A percentile compares a stretch with the other conserved stretches of the same genome.
These are phyloP conservation scores for Ptilonorhynchus violaceus DNA, from an alignment of 2,113 vertebrate species.

Conservation along the genomic window DNA sequence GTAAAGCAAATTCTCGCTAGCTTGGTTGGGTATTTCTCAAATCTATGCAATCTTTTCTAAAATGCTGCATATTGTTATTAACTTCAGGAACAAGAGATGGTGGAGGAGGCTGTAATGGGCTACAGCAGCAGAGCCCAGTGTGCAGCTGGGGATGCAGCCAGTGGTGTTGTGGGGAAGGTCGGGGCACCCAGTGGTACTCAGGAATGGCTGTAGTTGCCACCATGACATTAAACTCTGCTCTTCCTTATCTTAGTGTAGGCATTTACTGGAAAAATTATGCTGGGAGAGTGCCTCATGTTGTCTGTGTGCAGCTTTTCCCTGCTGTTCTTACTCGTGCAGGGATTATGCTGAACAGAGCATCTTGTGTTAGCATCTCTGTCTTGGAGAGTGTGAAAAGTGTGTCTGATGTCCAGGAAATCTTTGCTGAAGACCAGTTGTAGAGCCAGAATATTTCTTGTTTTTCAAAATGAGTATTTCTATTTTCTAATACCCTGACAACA, in stretches of 20 bases:
- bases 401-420: background rate
- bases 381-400: background rate
- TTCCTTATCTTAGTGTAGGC: background rate
- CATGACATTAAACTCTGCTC: accelerated
- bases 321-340: background rate
- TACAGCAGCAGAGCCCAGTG: background rate
- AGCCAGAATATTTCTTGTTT: background rate
- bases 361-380: background rate
- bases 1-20: background rate
- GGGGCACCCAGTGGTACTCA: accelerated
- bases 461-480: background rate
- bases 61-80: accelerated
- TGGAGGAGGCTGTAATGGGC: background rate
- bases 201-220: background rate
- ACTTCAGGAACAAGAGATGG: background rate
- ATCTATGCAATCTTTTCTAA: background rate
- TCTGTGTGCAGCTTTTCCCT: background rate
- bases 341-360: background rate
- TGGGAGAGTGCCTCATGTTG: background rate
- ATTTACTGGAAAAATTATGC: background rate
- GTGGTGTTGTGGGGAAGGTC: background rate
- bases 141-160: background rate
- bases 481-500: background rate
- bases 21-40: background rate
- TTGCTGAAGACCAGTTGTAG: background rate